phyloP scores from a whole-genome alignment of 1,140 invertebrate species.

The Lethrus apterus region DNA sequence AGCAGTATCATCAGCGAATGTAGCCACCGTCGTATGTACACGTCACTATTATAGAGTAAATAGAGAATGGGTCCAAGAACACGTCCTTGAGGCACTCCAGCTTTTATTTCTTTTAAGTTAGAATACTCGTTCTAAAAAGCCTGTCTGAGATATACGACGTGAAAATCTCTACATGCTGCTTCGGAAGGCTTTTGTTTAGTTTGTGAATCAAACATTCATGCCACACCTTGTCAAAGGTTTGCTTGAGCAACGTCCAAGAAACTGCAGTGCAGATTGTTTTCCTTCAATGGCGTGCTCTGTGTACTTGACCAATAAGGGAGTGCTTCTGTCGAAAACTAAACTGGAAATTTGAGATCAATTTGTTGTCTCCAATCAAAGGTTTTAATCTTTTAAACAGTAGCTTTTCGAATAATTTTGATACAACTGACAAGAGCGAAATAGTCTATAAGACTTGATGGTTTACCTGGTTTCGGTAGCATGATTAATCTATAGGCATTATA shows the following conservation, averaged over 20 bases:
- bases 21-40: no score
- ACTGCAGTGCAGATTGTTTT: not conserved
- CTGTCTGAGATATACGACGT: not conserved
- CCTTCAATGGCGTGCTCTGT: not conserved
- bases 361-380: not conserved
- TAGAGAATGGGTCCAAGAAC: no score
- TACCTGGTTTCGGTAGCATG: not conserved
- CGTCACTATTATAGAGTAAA: no score
- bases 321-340: not conserved
- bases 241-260: not conserved
- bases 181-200: not conserved
- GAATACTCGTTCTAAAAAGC: not conserved
- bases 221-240: no score
- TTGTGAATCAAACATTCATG: not conserved
- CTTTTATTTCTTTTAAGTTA: no score
- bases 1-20: no score
- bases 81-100: no score
- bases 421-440: not conserved
- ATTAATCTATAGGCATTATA: not conserved
- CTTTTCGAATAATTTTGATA: no score
- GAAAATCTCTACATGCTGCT: not conserved
- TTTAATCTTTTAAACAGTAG: constrained; percentile 1
- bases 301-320: not conserved
- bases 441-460: not conserved
- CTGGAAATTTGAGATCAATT: no score